A percentile compares a stretch with the other conserved stretches of the same genome.
These are phyloP conservation scores for Polia nebulosa DNA, from an alignment of 2,888 invertebrate genomes.

Conservation along the genomic window DNA sequence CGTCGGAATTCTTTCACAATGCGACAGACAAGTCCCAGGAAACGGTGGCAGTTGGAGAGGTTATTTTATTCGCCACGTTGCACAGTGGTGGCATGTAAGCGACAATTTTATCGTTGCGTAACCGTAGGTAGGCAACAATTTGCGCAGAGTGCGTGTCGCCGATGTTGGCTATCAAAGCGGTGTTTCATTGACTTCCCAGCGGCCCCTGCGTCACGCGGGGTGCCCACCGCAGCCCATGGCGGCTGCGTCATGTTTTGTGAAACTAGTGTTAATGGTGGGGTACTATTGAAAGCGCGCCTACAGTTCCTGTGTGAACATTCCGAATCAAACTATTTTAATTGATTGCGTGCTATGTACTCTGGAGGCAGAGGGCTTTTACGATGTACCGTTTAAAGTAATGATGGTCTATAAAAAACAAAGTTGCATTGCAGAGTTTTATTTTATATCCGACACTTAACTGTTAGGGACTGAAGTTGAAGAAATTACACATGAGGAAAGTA, in stretches of 20 bases:
- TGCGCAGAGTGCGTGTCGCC: conserved; percentile 88
- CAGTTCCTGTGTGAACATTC: conserved; percentile 72
- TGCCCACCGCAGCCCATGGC: conserved; percentile 69
- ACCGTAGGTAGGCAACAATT: conserved; percentile 81
- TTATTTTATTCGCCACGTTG: conserved; percentile 73
- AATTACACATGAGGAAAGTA: conserved; percentile 13
- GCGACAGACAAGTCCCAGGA: conserved; percentile 73
- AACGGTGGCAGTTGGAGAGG: conserved; percentile 65
- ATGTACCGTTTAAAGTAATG: conserved; percentile 53
- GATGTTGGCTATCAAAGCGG: conserved; percentile 69
- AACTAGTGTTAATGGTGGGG: conserved; percentile 69
- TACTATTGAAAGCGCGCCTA: conserved; percentile 66
- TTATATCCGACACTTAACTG: conserved; percentile 12
- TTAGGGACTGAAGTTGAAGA: conserved; percentile 16
- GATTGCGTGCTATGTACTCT: conserved; percentile 43
- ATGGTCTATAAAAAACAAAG: conserved; percentile 55
- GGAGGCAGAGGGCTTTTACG: conserved; percentile 41
- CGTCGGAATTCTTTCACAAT: conserved; percentile 73
- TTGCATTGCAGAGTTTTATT: conserved; percentile 48
- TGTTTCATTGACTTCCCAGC: conserved; percentile 70
- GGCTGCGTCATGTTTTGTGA: conserved; percentile 60
- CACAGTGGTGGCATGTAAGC: conserved; percentile 73
- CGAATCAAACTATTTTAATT: conserved; percentile 63
- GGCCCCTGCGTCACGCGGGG: conserved; percentile 77
- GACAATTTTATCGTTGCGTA: conserved; percentile 87